These are phyloP conservation scores for Danionella cerebrum DNA, from an alignment of 2,113 vertebrate genomes.

Conservation along the genomic window DNA sequence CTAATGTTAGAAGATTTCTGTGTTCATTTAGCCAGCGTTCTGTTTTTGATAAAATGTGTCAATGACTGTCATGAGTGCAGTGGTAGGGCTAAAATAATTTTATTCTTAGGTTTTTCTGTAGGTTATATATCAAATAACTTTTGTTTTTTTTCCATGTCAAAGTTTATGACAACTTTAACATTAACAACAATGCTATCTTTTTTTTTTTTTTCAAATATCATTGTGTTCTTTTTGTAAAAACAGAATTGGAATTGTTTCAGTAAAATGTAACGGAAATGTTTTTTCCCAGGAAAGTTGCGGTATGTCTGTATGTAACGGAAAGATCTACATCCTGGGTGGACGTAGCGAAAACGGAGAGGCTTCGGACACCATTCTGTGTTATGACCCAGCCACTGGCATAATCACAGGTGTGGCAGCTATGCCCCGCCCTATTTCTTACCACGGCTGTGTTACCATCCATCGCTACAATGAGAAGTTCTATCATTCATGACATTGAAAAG, in stretches of 20 bases:
- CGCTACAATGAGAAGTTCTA: conserved; percentile 92
- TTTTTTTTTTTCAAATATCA: no score
- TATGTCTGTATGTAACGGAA: conserved; percentile 97
- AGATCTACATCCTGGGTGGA: conserved; percentile 95
- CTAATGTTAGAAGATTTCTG: no score
- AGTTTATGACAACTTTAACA: no score
- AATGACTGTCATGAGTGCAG: no score
- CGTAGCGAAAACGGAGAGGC: conserved; percentile 88
- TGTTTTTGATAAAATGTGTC: no score
- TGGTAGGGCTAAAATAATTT: no score
- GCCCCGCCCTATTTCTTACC: conserved; percentile 94
- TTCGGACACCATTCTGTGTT: conserved; percentile 90
- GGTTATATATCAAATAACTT: no score
- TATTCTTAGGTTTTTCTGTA: no score
- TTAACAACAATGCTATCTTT: no score
- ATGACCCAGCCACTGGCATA: conserved; percentile 89
- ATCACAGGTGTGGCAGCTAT: conserved; percentile 92
- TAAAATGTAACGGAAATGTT: not conserved
- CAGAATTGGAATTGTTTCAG: not conserved
- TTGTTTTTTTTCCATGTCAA: no score
- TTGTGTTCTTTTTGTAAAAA: no score
- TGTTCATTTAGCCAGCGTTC: no score
- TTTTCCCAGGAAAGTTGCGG: conserved; percentile 90
- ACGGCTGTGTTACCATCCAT: conserved; percentile 96
- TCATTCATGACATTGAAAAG: conserved; percentile 62